Conservation (phyloP, 2,113 vertebrate genomes). For the Drymodes brunneopygia region DNA sequence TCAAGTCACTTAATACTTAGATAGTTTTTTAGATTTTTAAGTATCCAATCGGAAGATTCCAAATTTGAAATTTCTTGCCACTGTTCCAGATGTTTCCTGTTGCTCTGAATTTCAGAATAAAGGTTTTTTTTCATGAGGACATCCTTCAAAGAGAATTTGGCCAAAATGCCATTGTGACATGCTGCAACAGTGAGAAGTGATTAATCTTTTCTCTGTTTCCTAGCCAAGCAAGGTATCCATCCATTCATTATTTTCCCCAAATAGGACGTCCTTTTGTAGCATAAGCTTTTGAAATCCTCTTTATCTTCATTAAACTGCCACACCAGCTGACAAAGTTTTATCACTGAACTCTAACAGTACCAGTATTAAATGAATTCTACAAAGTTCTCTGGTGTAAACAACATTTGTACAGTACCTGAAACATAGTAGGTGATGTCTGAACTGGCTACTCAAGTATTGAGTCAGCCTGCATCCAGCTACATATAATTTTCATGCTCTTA, state of each 20-base stretch:
- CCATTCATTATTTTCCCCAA: conserved; percentile 45
- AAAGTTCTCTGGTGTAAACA: conserved; percentile 18
- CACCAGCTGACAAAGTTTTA: conserved; percentile 36
- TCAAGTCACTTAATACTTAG: background rate
- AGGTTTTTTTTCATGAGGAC: background rate
- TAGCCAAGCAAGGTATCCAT: conserved; percentile 31
- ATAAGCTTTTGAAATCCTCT: conserved; percentile 54
- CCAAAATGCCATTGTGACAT: conserved; percentile 7
- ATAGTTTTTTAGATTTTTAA: background rate
- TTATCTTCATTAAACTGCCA: conserved; percentile 68
- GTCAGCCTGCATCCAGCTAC: background rate
- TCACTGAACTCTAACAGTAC: conserved; percentile 17
- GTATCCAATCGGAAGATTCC: background rate
- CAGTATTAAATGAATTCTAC: background rate
- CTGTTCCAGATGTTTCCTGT: background rate
- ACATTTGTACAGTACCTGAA: background rate
- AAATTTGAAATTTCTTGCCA: background rate
- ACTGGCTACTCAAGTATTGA: background rate
- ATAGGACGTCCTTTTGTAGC: background rate
- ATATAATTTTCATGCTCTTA: background rate
- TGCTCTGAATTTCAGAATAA: background rate
- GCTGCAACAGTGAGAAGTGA: background rate
- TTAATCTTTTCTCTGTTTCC: conserved; percentile 37
- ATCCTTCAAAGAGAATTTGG: conserved; percentile 34
- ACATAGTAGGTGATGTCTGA: background rate